A percentile compares a stretch with the other conserved stretches of the same genome.
These are phyloP conservation scores for Teleogryllus oceanicus DNA, from an alignment of 2,888 invertebrate genomes.

Conservation along the genomic window DNA sequence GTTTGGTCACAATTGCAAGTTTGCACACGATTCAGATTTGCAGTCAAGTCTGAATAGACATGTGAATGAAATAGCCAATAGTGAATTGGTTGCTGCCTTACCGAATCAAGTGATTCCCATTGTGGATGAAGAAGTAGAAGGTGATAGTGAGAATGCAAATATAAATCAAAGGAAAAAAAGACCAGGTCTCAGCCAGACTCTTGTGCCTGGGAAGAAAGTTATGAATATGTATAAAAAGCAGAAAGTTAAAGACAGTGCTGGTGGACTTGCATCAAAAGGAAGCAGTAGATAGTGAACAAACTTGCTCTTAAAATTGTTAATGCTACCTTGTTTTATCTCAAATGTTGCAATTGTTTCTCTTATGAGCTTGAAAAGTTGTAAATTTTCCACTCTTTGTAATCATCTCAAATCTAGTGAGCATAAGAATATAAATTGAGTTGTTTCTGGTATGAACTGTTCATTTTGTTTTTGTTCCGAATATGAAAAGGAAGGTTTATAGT, in stretches of 20 bases:
- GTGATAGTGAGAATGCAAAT: constrained; percentile 50
- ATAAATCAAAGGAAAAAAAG: constrained; percentile 61
- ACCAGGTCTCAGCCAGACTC: constrained; percentile 70
- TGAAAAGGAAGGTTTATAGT: not conserved
- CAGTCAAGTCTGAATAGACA: constrained; percentile 46
- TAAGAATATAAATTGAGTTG: not conserved
- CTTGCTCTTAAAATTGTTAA: not conserved
- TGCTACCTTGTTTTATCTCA: not conserved
- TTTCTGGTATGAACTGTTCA: not conserved
- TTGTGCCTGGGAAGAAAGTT: constrained; percentile 81
- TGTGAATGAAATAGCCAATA: constrained; percentile 36
- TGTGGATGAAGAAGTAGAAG: constrained; percentile 53
- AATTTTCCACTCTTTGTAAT: constrained; percentile 9
- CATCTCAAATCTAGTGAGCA: not conserved
- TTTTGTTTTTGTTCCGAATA: not conserved
- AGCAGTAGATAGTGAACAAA: constrained; percentile 11
- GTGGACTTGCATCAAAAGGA: not conserved
- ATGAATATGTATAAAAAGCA: constrained; percentile 72
- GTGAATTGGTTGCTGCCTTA: constrained; percentile 39
- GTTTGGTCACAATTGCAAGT: constrained; percentile 88
- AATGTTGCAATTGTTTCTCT: constrained; percentile 4
- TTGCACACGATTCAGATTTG: constrained; percentile 84
- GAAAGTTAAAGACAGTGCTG: constrained; percentile 49
- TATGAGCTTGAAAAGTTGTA: not conserved
- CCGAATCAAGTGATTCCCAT: constrained; percentile 34